Percentiles rank a stretch among this genome's conserved stretches.
phyloP scores from a whole-genome alignment of 2,113 vertebrate species.

The Panthera uncia region DNA sequence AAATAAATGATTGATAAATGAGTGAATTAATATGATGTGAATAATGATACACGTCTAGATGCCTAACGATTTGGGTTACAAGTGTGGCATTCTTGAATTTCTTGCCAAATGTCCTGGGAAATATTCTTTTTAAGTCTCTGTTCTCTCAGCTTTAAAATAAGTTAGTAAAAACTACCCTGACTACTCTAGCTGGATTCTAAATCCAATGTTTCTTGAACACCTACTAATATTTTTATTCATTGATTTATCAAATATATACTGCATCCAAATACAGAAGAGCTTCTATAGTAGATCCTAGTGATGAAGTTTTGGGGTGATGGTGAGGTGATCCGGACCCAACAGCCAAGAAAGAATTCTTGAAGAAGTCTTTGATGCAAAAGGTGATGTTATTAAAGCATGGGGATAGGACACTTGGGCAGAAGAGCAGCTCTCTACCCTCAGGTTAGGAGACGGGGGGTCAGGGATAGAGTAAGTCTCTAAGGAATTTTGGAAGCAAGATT shows the following conservation, averaged over 20 bases:
- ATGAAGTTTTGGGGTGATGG: too few species aligned
- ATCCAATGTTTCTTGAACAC: background rate
- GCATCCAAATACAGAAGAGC: background rate
- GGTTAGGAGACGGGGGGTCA: too few species aligned
- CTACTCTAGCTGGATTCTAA: background rate
- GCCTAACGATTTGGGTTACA: background rate
- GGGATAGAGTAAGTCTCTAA: too few species aligned
- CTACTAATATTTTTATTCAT: background rate
- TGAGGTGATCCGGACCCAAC: too few species aligned
- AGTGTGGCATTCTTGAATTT: background rate
- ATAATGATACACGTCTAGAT: too few species aligned
- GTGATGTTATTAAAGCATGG: too few species aligned
- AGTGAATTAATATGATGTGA: background rate
- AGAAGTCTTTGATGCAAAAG: too few species aligned
- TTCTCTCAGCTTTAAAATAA: background rate
- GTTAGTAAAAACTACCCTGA: background rate
- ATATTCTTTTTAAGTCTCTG: background rate
- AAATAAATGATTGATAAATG: background rate
- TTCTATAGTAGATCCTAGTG: background rate
- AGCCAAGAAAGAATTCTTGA: too few species aligned
- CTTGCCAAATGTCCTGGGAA: background rate
- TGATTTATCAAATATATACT: background rate
- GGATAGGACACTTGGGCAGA: too few species aligned
- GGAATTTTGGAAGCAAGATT: too few species aligned
- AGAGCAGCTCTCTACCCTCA: too few species aligned